Percentiles rank a stretch among this genome's conserved stretches.
Conservation (phyloP, 2,888 invertebrate genomes). For the Hypomecis punctinalis region DNA sequence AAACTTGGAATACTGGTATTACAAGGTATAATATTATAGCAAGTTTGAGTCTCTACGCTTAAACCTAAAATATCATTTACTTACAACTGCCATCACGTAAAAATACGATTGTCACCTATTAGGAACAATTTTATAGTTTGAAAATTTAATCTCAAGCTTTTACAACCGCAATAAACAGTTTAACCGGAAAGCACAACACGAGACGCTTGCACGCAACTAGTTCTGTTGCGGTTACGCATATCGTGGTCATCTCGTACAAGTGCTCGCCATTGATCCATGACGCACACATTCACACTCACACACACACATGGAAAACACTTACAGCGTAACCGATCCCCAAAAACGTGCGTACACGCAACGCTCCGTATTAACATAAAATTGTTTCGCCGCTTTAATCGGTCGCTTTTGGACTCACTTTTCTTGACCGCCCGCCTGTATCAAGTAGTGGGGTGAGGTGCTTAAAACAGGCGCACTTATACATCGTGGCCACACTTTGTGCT, state of each 20-base stretch:
- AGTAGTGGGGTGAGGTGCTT: conserved; percentile 80
- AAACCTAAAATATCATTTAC: too few species aligned
- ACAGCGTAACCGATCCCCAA: conserved; percentile 65
- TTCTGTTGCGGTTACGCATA: conserved; percentile 6
- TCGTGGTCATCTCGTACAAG: conserved; percentile 45
- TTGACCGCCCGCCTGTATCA: conserved; percentile 56
- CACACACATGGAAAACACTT: conserved; percentile 39
- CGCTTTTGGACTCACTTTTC: conserved; percentile 79
- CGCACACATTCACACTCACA: conserved; percentile 43
- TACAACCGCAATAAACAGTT: too few species aligned
- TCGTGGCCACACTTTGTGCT: conserved; percentile 76
- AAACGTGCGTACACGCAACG: conserved; percentile 66
- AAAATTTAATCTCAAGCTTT: too few species aligned
- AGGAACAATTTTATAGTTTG: too few species aligned
- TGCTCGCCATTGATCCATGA: conserved; percentile 54
- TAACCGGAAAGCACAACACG: too few species aligned
- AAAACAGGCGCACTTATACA: conserved; percentile 77
- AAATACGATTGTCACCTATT: too few species aligned
- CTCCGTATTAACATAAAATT: conserved; percentile 72
- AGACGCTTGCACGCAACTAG: background rate
- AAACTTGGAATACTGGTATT: too few species aligned
- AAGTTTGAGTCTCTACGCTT: too few species aligned
- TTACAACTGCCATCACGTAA: too few species aligned
- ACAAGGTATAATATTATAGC: too few species aligned
- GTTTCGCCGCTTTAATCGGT: conserved; percentile 75